phyloP scores from a whole-genome alignment of 2,113 vertebrate genomes.

The Dicentrarchus labrax region DNA sequence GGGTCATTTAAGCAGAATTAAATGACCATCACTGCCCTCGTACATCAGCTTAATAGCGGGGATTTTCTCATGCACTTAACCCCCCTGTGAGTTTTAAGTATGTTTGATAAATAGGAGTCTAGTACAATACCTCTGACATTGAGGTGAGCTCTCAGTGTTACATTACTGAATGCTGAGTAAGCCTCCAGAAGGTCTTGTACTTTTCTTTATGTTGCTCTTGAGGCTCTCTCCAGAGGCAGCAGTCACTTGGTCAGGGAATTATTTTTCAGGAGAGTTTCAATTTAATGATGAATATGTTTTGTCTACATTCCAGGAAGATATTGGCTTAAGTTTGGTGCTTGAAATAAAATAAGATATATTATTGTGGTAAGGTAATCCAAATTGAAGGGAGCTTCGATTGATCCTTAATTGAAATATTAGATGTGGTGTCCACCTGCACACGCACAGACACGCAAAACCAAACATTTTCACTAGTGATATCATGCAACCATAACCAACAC shows the following conservation, averaged over 20 bases:
- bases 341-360: not conserved
- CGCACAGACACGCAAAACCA: not conserved
- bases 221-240: not conserved
- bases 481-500: no score
- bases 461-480: not conserved
- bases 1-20: slow-evolving; percentile 69
- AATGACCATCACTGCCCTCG: slow-evolving; percentile 64
- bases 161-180: slow-evolving; percentile 31
- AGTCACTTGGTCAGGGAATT: not conserved
- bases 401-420: not conserved
- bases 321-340: not conserved
- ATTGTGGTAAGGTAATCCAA: not conserved
- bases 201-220: not conserved
- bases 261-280: not conserved
- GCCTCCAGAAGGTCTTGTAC: not conserved
- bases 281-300: not conserved
- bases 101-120: slow-evolving; percentile 55
- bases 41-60: slow-evolving; percentile 67
- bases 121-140: slow-evolving; percentile 8
- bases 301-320: not conserved
- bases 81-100: slow-evolving; percentile 54
- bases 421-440: not conserved
- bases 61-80: slow-evolving; percentile 60
- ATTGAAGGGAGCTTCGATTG: not conserved
- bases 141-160: slow-evolving; percentile 22